phyloP scores from a whole-genome alignment of 2,113 vertebrate genomes.

The Urocynchramus pylzowi region DNA sequence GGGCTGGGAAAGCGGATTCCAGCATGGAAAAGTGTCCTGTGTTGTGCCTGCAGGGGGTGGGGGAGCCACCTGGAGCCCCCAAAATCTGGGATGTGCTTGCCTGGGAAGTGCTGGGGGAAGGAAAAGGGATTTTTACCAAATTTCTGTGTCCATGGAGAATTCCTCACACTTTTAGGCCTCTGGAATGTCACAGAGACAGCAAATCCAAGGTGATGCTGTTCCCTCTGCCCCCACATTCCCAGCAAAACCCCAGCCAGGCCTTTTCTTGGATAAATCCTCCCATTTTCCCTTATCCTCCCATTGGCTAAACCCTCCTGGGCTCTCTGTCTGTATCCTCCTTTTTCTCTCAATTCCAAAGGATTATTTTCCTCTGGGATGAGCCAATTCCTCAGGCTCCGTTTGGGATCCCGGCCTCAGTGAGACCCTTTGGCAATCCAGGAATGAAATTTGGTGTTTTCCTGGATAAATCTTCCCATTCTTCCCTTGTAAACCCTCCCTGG shows the following conservation, averaged over 20 bases:
- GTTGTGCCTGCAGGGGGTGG: background rate
- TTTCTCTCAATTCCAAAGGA: background rate
- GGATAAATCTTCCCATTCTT: background rate
- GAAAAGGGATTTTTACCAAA: background rate
- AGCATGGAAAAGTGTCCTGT: background rate
- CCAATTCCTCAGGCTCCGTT: background rate
- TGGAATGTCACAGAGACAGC: accelerated
- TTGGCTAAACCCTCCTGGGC: background rate
- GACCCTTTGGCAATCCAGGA: background rate
- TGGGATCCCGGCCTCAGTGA: accelerated
- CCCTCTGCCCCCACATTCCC: accelerated
- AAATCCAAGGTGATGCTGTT: background rate
- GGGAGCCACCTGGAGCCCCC: background rate
- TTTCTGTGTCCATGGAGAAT: accelerated
- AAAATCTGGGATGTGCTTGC: accelerated
- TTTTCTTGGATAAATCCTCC: background rate
- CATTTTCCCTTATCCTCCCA: accelerated
- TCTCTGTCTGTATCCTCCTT: background rate
- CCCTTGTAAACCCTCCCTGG: background rate
- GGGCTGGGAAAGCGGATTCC: background rate
- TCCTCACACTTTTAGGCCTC: background rate
- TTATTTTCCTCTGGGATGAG: background rate
- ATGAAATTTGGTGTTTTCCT: background rate
- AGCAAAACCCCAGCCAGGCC: background rate
- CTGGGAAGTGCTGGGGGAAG: background rate